Evolutionary conservation across 2,888 invertebrate species (phyloP).

Genomic region (Chaetoderma sp.): DNA sequence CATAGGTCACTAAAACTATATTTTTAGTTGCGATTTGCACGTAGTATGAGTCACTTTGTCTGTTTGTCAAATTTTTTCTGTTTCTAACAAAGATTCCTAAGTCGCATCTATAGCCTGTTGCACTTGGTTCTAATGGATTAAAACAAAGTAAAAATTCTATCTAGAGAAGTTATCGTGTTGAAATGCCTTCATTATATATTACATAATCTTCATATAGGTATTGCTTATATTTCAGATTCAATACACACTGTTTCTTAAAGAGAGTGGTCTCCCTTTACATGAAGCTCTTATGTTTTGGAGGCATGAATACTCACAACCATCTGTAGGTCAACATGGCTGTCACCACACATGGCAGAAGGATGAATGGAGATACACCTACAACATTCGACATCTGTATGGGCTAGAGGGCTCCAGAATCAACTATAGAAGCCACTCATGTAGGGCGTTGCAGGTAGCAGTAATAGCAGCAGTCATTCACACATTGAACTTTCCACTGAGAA

Average conservation of each 20-base stretch:
- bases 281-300: constrained; percentile 78
- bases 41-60: too few relatives aligned
- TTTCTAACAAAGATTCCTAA: too few relatives aligned
- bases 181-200: not conserved
- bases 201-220: not conserved
- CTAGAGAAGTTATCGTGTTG: too few relatives aligned
- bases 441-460: constrained; percentile 74
- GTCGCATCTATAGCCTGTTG: too few relatives aligned
- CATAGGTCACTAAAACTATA: too few relatives aligned
- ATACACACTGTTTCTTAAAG: constrained; percentile 80
- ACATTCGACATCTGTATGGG: constrained; percentile 81
- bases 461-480: too few relatives aligned
- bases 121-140: too few relatives aligned
- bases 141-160: too few relatives aligned
- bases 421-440: constrained; percentile 76
- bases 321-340: constrained; percentile 70
- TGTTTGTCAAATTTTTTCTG: too few relatives aligned
- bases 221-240: constrained; percentile 69
- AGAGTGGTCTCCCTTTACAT: constrained; percentile 77
- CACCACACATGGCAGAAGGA: constrained; percentile 77
- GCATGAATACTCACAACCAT: constrained; percentile 74
- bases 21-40: too few relatives aligned
- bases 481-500: too few relatives aligned
- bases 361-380: constrained; percentile 77
- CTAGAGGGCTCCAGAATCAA: constrained; percentile 77